A percentile compares a stretch with the other conserved stretches of the same genome.
Evolutionary conservation across 2,113 vertebrate species (phyloP).

Genomic region (Hippocampus zosterae): DNA sequence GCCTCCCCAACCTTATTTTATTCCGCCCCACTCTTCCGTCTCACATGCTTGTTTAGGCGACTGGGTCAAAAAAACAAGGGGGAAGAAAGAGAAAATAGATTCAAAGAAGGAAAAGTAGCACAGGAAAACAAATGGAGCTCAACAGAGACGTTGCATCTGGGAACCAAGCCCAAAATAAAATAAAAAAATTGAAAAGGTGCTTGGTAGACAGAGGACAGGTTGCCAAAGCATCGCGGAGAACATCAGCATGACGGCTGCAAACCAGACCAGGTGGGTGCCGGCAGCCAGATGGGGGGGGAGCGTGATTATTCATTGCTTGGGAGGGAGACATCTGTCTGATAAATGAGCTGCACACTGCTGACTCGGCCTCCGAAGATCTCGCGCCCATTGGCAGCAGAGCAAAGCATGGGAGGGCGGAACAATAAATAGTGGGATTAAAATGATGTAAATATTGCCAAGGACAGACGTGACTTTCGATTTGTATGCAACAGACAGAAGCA

Average conservation of each 20-base stretch:
- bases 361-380: slow-evolving; percentile 52
- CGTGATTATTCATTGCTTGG: slow-evolving; percentile 68
- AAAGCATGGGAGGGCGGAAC: slow-evolving; percentile 24
- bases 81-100: slow-evolving; percentile 3
- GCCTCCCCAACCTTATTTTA: background rate
- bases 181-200: slow-evolving; percentile 54
- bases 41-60: slow-evolving; percentile 64
- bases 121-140: slow-evolving; percentile 35
- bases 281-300: slow-evolving; percentile 54
- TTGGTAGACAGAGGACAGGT: slow-evolving; percentile 57
- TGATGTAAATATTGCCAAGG: slow-evolving; percentile 20
- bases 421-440: slow-evolving; percentile 16
- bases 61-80: slow-evolving; percentile 48
- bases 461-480: slow-evolving; percentile 20
- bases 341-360: slow-evolving; percentile 66
- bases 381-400: slow-evolving; percentile 25
- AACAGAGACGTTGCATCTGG: slow-evolving; percentile 55
- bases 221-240: slow-evolving; percentile 58
- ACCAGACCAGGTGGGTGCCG: slow-evolving; percentile 62
- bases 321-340: slow-evolving; percentile 68
- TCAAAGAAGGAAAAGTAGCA: slow-evolving; percentile 15
- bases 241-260: slow-evolving; percentile 57
- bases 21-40: slow-evolving; percentile 28
- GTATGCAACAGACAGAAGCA: slow-evolving; percentile 1
- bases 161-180: slow-evolving; percentile 34